Base-by-base conservation (phyloP, 2,888 invertebrate genomes). In the Parasteatoda lunata region DNA sequence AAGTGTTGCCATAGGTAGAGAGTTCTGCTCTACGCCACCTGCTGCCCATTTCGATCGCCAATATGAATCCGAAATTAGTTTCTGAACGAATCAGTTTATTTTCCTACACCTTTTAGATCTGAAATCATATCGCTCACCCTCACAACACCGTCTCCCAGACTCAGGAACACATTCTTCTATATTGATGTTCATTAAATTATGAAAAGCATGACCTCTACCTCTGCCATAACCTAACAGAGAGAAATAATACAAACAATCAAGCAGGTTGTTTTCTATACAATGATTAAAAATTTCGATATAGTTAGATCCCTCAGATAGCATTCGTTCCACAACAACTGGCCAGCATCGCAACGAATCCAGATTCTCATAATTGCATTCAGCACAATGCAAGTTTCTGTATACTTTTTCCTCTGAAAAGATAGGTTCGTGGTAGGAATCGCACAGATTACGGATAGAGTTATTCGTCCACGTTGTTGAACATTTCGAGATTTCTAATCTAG, bases 361-460 rank as follows among this genome's bases (percentile, higher is more conserved):
- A 0, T 8, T 66, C 3, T 65, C 54, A 45, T 71, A 80, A 30
- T 86, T 86, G 64, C 85, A 86, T 30, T 54, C 8, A 9, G 80
- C 79, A 47, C 85, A 85, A 51, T 65, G 70, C 7, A 51, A 5
- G 65, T 86, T 86, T 45, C 66, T 79, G 80, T 77, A 86, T 7
- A 80, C 54, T 5, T 48, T 76, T 7, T 77, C 66, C 9, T 30
- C 47, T 7, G 76, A 8, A 11, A 54, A 86, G 0, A 86, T 77
- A 5, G 80, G 80, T 48, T 86, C 85, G 8, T 65, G 11, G 47
- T 70, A 86, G 5, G 77, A 70, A n/a, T 4, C 13, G 49, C 80
- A 80, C 0, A 75, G 68, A 0, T 69, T 5, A 47, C 49, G 30
- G 8, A 48, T 51, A 11, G 8, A 5, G 1, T 52, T 45, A 6